Evolutionary conservation across 2,113 vertebrate genomes (phyloP).

Genomic region (Taurulus bubalis): DNA sequence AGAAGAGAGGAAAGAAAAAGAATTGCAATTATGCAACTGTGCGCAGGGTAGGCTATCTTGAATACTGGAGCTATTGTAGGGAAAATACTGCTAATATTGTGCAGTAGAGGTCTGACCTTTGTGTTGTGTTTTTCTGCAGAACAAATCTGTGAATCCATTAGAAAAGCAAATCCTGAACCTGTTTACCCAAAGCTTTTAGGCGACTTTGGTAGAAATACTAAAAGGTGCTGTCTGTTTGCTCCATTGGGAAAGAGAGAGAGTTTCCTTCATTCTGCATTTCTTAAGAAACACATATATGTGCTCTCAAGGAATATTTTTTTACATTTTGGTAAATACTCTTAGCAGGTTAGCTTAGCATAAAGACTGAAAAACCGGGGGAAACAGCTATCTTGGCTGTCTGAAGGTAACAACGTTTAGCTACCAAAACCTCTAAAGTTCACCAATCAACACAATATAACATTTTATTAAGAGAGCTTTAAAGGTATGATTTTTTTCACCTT

Average conservation of each 20-base stretch:
- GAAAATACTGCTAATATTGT: conserved; percentile 21
- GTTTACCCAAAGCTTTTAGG: conserved; percentile 42
- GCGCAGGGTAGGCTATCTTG: conserved; percentile 25
- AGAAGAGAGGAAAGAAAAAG: conserved; percentile 59
- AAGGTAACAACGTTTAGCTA: background rate
- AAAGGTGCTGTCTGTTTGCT: conserved; percentile 20
- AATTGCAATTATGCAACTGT: conserved; percentile 70
- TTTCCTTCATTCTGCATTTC: background rate
- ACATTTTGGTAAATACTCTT: conserved; percentile 3
- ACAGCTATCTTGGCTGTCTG: background rate
- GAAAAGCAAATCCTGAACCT: conserved; percentile 16
- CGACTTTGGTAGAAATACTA: conserved; percentile 23
- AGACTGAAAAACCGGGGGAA: no score
- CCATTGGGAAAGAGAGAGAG: background rate
- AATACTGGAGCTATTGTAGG: conserved; percentile 21
- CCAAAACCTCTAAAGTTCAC: background rate
- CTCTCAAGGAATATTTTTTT: background rate
- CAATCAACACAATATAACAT: background rate
- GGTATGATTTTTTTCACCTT: background rate
- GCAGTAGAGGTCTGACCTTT: conserved; percentile 23
- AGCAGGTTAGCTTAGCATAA: background rate
- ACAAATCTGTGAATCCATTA: conserved; percentile 12
- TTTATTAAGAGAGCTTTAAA: background rate
- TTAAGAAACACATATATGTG: conserved; percentile 1
- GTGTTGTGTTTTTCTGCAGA: conserved; percentile 21